Base-by-base conservation (phyloP, 2,113 vertebrate species). In the Tachycineta bicolor region DNA sequence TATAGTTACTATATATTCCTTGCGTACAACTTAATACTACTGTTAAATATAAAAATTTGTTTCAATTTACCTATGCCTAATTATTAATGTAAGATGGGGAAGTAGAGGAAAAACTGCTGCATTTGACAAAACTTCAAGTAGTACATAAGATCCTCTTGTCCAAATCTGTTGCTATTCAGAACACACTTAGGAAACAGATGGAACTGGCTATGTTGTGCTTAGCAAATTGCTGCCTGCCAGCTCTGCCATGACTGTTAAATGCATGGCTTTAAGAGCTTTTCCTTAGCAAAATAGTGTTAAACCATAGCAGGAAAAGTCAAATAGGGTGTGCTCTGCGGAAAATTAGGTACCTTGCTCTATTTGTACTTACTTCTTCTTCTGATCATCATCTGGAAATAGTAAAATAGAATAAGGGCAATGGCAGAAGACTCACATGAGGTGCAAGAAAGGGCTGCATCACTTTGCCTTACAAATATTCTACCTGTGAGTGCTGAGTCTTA, bases 361-460 rank as follows among this genome's bases (percentile, higher is more conserved):
- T 89, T 81, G 20, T 43, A 47, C 11, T 29, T 47, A 22, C 8
- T 78, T 68, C 23, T 3, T 93, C 63, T 77, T 28, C 50, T 69
- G 17, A 24, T 89, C 18, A 18, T 71, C 22, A 8, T 50, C 21
- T 80, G 17, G 44, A 25, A 68, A 39, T 21, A 65, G 10, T 56
- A 11, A 64, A 81, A 64, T 46, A n/a, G 19, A 59, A 3, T 37
- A 83, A 77, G 13, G 16, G 17, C 12, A 14, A 3, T 55, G n/a
- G 13, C 60, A 67, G 21, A 77, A 53, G 17, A 63, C 11, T 33
- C 2, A 0, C 25, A 14, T 46, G 44, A 74, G 37, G 31, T 62
- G 12, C 12, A 37, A 37, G 47, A 25, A 74, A 31, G 39, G 3
- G 18, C 24, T 33, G 13, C 0, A 3, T 58, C 14, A 20, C 24